phyloP scores from a whole-genome alignment of 2,113 vertebrate genomes.

The Sardina pilchardus region DNA sequence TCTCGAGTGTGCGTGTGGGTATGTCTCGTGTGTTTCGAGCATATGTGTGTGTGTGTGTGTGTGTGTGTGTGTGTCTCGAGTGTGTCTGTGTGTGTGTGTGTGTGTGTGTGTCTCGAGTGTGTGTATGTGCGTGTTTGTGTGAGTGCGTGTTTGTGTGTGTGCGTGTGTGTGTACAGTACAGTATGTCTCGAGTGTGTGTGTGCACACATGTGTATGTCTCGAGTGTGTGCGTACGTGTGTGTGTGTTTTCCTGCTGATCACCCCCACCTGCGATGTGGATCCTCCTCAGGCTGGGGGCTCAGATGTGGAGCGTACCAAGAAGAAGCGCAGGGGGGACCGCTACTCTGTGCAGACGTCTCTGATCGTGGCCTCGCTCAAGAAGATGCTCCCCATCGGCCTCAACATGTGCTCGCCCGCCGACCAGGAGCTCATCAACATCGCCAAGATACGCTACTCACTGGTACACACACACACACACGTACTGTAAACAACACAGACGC shows the following conservation, averaged over 20 bases:
- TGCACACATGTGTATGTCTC: no score
- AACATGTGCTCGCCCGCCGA: constrained; percentile 97
- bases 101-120: not conserved
- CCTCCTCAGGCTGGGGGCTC: constrained; percentile 83
- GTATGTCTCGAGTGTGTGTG: not conserved
- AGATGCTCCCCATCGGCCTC: constrained; percentile 94
- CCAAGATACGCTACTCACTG: constrained; percentile 90
- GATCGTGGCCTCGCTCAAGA: constrained; percentile 93
- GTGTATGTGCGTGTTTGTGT: not conserved
- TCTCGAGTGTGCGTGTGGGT: not conserved
- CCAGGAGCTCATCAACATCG: constrained; percentile 89
- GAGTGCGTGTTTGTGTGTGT: not conserved
- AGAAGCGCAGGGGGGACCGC: constrained; percentile 86
- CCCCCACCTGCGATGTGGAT: constrained; percentile 33
- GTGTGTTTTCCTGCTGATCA: constrained; percentile 2
- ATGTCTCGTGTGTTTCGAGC: not conserved
- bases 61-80: not conserved
- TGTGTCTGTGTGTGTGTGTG: no score
- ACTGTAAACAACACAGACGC: not conserved
- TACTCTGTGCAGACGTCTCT: constrained; percentile 94
- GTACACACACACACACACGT: constrained; percentile 63
- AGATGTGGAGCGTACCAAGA: constrained; percentile 90
- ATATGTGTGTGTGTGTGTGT: not conserved
- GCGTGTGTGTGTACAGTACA: not conserved
- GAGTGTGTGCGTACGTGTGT: not conserved